A percentile compares a stretch with the other conserved stretches of the same genome.
Conservation (phyloP, 2,797 vertebrate genomes). For the Enoplosus armatus region DNA sequence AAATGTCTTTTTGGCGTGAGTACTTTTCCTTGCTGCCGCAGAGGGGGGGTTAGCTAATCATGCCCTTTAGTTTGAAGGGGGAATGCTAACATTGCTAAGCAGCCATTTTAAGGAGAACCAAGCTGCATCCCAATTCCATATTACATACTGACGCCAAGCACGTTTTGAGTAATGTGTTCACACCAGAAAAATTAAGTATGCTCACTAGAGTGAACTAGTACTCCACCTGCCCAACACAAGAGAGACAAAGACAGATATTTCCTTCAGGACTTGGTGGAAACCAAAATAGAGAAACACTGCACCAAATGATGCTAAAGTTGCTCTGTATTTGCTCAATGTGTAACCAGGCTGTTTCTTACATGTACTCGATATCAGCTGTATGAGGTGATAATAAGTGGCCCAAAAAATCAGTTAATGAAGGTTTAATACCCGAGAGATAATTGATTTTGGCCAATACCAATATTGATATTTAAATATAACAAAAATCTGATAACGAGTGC, state of each 20-base stretch:
- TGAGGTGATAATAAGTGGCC: neutral
- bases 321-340: neutral
- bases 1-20: neutral
- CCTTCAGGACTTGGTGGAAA: neutral
- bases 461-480: neutral
- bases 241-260: neutral
- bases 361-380: neutral
- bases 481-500: too few relatives aligned
- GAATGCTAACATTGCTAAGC: neutral
- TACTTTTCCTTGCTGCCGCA: constrained; percentile 1
- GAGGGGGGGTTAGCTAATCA: neutral
- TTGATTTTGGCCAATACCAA: rapidly evolving
- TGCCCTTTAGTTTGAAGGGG: constrained; percentile 2
- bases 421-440: neutral
- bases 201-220: too few relatives aligned
- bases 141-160: neutral
- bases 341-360: neutral
- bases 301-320: neutral
- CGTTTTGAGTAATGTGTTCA: neutral
- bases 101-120: neutral
- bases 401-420: neutral
- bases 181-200: neutral
- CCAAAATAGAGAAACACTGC: neutral
- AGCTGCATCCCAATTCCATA: neutral
- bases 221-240: neutral